Evolutionary conservation across 2,888 invertebrate genomes (phyloP).

Genomic region (Hydraecia micacea): DNA sequence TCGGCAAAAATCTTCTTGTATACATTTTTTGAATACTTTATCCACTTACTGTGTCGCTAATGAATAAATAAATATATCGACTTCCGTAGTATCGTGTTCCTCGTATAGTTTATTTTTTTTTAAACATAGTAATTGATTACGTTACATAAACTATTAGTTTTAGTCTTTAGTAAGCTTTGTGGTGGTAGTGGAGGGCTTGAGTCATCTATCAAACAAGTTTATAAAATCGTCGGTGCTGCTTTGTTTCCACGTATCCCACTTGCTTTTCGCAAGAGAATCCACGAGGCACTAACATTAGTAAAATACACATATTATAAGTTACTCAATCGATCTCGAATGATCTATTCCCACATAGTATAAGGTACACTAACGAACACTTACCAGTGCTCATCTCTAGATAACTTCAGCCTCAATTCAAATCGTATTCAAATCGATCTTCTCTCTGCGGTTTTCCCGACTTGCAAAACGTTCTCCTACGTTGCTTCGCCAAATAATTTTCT

Average conservation of each 20-base stretch:
- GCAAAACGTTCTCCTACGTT: constrained; percentile 18
- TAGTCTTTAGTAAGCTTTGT: neutral
- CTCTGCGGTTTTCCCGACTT: constrained; percentile 28
- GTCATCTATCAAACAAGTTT: neutral
- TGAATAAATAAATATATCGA: neutral
- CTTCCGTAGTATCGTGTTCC: neutral
- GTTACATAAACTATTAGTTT: neutral
- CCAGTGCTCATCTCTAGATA: neutral
- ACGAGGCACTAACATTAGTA: neutral
- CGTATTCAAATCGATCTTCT: constrained; percentile 37
- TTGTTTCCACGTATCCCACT: neutral
- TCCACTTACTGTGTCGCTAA: constrained; percentile 8
- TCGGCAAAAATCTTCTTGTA: neutral
- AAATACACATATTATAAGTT: neutral
- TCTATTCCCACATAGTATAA: neutral
- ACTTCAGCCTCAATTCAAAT: constrained; percentile 30
- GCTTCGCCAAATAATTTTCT: constrained; percentile 43
- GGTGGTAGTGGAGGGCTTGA: neutral
- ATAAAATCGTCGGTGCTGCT: neutral
- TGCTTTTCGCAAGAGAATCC: neutral
- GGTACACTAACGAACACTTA: constrained; percentile 17
- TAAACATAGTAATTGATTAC: neutral
- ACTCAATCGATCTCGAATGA: neutral
- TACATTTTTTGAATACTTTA: constrained; percentile 13
- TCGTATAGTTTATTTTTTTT: constrained; percentile 12